Conservation (phyloP, 2,888 invertebrate species). For the Cotesia congregata region DNA sequence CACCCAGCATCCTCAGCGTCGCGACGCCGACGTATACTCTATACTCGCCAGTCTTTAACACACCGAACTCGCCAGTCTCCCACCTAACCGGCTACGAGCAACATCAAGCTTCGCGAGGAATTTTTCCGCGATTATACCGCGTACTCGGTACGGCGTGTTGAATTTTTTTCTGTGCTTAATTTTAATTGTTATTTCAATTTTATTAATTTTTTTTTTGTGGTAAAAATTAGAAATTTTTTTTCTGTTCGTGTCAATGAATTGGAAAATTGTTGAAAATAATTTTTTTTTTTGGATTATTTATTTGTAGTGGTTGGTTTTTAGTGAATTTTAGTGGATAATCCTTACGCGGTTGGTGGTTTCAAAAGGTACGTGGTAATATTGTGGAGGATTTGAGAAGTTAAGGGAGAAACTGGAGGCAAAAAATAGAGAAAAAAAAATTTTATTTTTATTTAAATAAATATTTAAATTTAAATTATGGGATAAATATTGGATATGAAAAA, state of each 20-base stretch:
- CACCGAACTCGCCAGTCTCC: conserved; percentile 31
- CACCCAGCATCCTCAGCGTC: conserved; percentile 45
- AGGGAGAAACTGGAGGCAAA: neutral
- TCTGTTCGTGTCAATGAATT: neutral
- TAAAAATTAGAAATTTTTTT: no score
- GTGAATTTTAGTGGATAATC: neutral
- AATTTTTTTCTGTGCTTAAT: neutral
- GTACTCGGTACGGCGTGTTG: neutral
- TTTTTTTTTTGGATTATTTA: conserved; percentile 4
- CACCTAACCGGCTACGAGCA: conserved; percentile 28
- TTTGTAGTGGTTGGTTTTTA: neutral
- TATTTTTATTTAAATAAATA: no score
- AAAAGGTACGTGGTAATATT: neutral
- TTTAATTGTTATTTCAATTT: neutral
- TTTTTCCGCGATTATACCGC: neutral
- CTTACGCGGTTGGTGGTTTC: neutral
- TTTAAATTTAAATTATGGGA: no score
- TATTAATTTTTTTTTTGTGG: neutral
- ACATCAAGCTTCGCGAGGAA: conserved; percentile 13
- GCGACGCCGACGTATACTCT: conserved; percentile 32
- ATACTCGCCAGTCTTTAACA: conserved; percentile 14
- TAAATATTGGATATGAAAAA: no score
- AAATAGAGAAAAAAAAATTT: neutral
- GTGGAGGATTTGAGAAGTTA: neutral
- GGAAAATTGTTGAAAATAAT: neutral